phyloP scores from a whole-genome alignment of 92 coral and sea anemone genomes.

The Zoanthus gigantus region DNA sequence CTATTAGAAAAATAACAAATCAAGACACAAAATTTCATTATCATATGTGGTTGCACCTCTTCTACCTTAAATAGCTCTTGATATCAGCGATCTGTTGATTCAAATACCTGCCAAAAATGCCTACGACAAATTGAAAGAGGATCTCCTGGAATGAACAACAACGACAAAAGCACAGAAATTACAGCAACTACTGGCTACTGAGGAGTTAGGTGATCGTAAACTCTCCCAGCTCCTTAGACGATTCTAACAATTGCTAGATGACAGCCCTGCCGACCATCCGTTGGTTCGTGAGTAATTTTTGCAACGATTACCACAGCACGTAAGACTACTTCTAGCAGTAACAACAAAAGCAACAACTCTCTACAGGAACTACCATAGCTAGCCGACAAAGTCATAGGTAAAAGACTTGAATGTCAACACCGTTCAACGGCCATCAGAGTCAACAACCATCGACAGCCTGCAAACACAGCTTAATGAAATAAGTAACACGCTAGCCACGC shows the following conservation, averaged over 20 bases:
- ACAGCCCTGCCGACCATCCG: neutral
- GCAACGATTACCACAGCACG: constrained; percentile 1
- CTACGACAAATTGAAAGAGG: no score
- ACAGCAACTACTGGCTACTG: neutral
- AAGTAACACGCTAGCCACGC: neutral
- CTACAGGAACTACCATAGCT: neutral
- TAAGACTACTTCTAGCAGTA: neutral
- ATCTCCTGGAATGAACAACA: neutral
- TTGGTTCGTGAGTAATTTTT: neutral
- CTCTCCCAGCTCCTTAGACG: neutral
- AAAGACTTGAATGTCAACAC: neutral
- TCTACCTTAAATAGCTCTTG: neutral
- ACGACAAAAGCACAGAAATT: no score
- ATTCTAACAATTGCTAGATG: neutral
- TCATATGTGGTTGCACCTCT: neutral
- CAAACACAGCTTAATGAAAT: neutral
- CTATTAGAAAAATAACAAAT: neutral
- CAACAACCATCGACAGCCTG: neutral
- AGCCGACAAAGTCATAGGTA: neutral
- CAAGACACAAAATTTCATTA: neutral
- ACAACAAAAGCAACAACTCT: neutral
- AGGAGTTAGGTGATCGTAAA: neutral
- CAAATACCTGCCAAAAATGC: no score
- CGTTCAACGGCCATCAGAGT: neutral
- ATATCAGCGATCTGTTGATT: no score